Base-by-base conservation (phyloP, 2,113 vertebrate genomes). In the Saccopteryx leptura region DNA sequence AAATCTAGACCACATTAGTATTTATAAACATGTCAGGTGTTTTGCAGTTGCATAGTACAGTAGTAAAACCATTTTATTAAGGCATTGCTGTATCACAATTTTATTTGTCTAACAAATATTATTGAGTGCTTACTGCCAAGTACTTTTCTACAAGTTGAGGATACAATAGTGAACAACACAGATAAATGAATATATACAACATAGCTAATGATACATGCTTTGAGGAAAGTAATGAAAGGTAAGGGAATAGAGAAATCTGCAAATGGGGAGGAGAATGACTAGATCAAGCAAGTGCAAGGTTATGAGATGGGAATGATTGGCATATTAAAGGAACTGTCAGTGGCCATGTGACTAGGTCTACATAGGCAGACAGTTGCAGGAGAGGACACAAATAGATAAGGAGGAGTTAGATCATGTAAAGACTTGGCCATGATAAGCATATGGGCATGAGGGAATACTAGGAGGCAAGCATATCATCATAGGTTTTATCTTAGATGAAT, bases 21-120 rank as follows among this genome's bases (percentile, higher is more conserved):
- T 69, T 68, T 72, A 76, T 92, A 91, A 19, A 78, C 80, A 66
- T 95, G 46, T 83, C 28, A 58, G 5, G 6, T 60, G 2, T 88
- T 88, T 92, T 76, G 4, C 46, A 88, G 66, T 88, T 89, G 28
- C 19, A 21, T 54, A 83, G 21, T 72, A 31, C 24, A 81, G 82
- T 86, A 81, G 82, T 86, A 4, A 95, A 90, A 54, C 7, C 3
- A 48, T 91, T 82, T 91, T 84, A 68, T 91, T 91, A 93, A 92
- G 69, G 26, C 26, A 74, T 79, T 68, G 15, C 17, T 89, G 2
- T 91, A 54, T 85, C 78, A 84, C 24, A 86, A 46, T 78, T 78
- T 78, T 66, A 58, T 39, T 48, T 63, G 74, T 78, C 14, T 13
- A 91, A 52, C 5, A 76, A 72, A 31, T 65, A 50, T 58, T 74